Base-by-base conservation (phyloP, 2,113 vertebrate genomes). In the Machaerirhynchus nigripectus region DNA sequence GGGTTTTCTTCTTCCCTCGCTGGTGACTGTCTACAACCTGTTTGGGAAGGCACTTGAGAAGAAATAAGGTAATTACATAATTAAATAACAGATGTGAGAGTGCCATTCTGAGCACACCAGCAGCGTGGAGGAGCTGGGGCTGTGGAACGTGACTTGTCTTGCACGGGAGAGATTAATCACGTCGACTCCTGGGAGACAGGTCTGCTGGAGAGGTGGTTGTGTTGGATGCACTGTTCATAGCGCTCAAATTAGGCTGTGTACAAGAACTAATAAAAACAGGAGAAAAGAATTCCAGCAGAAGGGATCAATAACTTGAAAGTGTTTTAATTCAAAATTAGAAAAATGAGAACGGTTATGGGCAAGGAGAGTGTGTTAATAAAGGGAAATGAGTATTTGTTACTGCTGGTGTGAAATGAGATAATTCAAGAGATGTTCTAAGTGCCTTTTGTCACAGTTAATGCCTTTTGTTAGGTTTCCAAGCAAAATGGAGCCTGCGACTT, bases 1-100 rank as follows among this genome's bases (percentile, higher is more conserved):
- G 24, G 21, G 3, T 37, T 59, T 59, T 83, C 30, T 64, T 30
- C 55, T 61, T 84, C 61, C 46, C 50, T 47, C 18, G 1, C 9
- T 52, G 86, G 31, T 87, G 64, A 31, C n/a, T 20, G 6, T 93
- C 95, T 68, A 3, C 84, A 96, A 47, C 71, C 79, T 84, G 10
- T 55, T 93, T 85, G 90, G 55, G 93, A 93, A 74, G 10, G 94
- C 88, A 67, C 46, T 89, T 83, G 64, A 90, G 73, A 73, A 61
- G 80, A 94, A 95, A 95, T 33, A 30, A 96, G 95, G 91, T 96
- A 89, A 93, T 97, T 95, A 64, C 74, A 65, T 96, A 93, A 89
- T 94, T 84, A 81, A 95, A 96, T 96, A 93, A 89, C 87, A 81
- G 89, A 53, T 80, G 61, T 86, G 85, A 77, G 93, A 95, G 89